Base-by-base conservation (phyloP, 2,888 invertebrate species). In the Aphelenchoides bicaudatus region DNA sequence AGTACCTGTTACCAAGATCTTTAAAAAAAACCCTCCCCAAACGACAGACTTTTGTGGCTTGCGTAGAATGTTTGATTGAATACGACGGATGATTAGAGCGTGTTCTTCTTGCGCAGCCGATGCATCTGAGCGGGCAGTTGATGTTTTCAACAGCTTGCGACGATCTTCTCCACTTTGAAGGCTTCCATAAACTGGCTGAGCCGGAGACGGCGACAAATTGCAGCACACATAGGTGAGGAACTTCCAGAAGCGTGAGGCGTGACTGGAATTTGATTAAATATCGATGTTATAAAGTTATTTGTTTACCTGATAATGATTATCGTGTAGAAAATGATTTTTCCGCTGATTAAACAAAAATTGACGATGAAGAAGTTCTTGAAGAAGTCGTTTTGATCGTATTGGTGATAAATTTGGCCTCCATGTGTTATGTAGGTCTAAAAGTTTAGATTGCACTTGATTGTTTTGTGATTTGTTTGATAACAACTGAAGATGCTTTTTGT, bases 221-320 rank as follows among this genome's bases (percentile, higher is more conserved):
- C 43, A 43, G 16, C 23, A 8, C 10, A 43, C 21, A 10, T 21
- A 8, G 43, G 10, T 19, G 43, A 43, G 10, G 23, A 43, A 6
- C 25, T 43, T 43, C 8, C n/a, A n/a, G n/a, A n/a, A n/a, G n/a
- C n/a, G n/a, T n/a, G 43, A 25, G 10, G 43, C 43, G 23, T 43
- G 10, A 21, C 34, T 34, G 16, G 16, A 34, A 16, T 34, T 34
- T 16, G 34, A 34, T 34, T 34, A 34, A 16, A 34, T 13, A 13
- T 13, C 13, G 13, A 34, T 16, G 34, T 34, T 34, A 16, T 34
- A 16, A 13, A 16, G 34, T 13, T 13, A 13, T 34, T 16, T 34
- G 34, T 13, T 34, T 34, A 34, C 34, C 43, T 43, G 23, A 43
- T 25, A n/a, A 43, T 43, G 6, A 43, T 25, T 19, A 43, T 43